A percentile compares a stretch with the other conserved stretches of the same genome.
phyloP scores from a whole-genome alignment of 2,113 vertebrate species.

The Jaculus jaculus region DNA sequence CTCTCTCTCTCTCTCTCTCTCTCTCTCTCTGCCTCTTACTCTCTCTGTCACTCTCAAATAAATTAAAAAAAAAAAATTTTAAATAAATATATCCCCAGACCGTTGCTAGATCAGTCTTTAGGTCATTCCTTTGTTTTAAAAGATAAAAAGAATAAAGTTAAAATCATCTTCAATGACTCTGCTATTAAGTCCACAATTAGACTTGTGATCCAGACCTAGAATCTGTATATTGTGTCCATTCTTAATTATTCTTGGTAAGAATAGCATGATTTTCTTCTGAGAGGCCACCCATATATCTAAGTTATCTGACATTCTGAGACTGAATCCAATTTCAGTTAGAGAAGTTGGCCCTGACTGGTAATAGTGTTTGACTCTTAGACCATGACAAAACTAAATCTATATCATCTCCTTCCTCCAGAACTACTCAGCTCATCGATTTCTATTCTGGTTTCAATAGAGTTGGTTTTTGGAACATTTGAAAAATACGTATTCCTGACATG shows the following conservation, averaged over 20 bases:
- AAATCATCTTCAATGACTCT: neutral
- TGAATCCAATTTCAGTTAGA: neutral
- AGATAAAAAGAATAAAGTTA: neutral
- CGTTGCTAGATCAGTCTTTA: too few relatives aligned
- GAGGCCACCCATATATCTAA: neutral
- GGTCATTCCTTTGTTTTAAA: neutral
- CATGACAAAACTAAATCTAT: neutral
- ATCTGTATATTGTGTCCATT: neutral
- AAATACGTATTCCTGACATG: neutral
- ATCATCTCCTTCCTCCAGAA: neutral
- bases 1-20: too few relatives aligned
- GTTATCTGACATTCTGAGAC: neutral
- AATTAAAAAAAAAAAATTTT: too few relatives aligned
- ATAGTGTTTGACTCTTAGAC: neutral
- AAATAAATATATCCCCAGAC: too few relatives aligned
- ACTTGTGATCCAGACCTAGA: too few relatives aligned
- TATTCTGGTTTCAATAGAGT: neutral
- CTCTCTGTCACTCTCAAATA: too few relatives aligned
- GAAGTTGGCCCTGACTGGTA: neutral
- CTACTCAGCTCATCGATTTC: neutral
- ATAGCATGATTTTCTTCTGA: neutral
- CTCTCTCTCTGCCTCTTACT: too few relatives aligned
- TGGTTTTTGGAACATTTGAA: neutral
- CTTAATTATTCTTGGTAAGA: neutral
- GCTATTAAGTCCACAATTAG: neutral